A percentile compares a stretch with the other conserved stretches of the same genome.
These are phyloP conservation scores for Daktulosphaira vitifoliae DNA, from an alignment of 1,140 invertebrate genomes.

Conservation along the genomic window DNA sequence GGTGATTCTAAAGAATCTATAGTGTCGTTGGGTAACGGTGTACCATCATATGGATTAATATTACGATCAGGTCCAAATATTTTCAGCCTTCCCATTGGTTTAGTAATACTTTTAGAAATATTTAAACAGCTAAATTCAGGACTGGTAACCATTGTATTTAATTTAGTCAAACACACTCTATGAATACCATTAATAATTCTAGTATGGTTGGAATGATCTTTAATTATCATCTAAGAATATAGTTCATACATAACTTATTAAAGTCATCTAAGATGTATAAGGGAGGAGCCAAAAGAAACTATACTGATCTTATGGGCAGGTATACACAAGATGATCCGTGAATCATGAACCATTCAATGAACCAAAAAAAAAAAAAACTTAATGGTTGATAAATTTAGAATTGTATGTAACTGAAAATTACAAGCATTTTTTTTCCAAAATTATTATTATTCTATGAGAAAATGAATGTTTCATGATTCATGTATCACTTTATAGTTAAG, in stretches of 20 bases:
- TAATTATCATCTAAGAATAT: conserved; percentile 15
- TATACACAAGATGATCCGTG: too few relatives aligned
- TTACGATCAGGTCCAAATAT: conserved; percentile 29
- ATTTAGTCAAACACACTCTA: conserved; percentile 24
- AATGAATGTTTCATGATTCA: too few relatives aligned
- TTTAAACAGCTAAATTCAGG: conserved; percentile 9
- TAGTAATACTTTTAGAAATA: conserved; percentile 7
- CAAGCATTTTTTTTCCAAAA: too few relatives aligned
- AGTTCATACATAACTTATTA: not conserved
- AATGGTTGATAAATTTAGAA: too few relatives aligned
- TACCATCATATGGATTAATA: conserved; percentile 27
- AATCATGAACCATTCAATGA: too few relatives aligned
- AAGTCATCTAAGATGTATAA: too few relatives aligned
- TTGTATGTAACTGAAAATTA: too few relatives aligned
- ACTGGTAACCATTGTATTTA: conserved; percentile 14
- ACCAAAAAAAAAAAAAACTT: too few relatives aligned
- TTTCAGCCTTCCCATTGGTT: conserved; percentile 13
- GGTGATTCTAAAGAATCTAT: conserved; percentile 16
- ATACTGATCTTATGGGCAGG: too few relatives aligned
- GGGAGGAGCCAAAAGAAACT: too few relatives aligned
- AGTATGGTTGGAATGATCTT: conserved; percentile 21
- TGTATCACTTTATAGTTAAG: too few relatives aligned
- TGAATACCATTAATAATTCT: conserved; percentile 24
- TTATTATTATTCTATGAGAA: too few relatives aligned
- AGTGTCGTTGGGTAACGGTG: conserved; percentile 1